A percentile compares a stretch with the other conserved stretches of the same genome.
Conservation (phyloP, 1,140 invertebrate species). For the Tetramorium alpestre region DNA sequence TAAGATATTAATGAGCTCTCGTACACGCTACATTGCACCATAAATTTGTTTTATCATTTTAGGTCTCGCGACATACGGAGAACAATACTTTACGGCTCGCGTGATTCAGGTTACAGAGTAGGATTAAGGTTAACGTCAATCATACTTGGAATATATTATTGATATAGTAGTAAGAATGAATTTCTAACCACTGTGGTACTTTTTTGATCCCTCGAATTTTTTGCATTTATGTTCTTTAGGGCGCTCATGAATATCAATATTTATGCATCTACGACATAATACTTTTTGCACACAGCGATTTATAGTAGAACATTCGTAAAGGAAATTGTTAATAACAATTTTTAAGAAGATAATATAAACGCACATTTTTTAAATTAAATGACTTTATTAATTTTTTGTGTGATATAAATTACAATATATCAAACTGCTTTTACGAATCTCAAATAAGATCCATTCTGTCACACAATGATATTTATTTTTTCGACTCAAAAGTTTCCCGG, state of each 20-base stretch:
- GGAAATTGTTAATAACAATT: not conserved
- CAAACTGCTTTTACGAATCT: not conserved
- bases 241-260: conserved; percentile 18
- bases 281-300: not conserved
- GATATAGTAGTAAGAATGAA: conserved; percentile 40
- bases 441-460: conserved; percentile 9
- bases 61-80: conserved; percentile 47
- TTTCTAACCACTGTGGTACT: conserved; percentile 22
- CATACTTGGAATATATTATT: conserved; percentile 59
- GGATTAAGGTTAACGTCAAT: conserved; percentile 56
- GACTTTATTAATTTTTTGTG: no score
- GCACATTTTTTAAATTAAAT: not conserved
- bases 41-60: conserved; percentile 60
- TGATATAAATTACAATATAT: not conserved
- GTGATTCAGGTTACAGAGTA: conserved; percentile 40
- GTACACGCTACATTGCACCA: conserved; percentile 48
- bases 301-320: not conserved
- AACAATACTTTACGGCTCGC: conserved; percentile 53
- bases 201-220: not conserved
- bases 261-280: not conserved
- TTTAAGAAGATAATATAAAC: not conserved
- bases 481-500: not conserved
- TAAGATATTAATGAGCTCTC: conserved; percentile 48
- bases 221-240: not conserved
- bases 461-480: not conserved